phyloP scores from a whole-genome alignment of 53 echinoderm and acorn worm species.

The Zoroaster sp. region DNA sequence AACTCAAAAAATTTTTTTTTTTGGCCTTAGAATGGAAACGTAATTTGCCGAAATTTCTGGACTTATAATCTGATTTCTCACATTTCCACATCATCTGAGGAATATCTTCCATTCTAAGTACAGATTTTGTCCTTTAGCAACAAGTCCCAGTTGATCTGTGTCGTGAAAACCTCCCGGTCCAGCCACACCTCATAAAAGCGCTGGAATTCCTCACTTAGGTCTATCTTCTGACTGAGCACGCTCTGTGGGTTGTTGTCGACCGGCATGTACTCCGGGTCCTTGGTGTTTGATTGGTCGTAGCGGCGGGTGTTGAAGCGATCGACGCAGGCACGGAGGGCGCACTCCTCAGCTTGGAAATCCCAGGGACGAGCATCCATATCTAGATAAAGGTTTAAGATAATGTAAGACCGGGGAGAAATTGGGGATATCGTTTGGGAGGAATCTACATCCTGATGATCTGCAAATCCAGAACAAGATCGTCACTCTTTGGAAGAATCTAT shows the following conservation, averaged over 20 bases:
- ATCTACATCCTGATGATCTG: no score
- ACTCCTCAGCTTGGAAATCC: slow-evolving; percentile 99
- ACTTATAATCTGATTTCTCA: no score
- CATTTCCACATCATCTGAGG: no score
- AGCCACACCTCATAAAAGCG: slow-evolving; percentile 95
- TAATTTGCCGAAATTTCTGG: no score
- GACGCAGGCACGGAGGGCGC: slow-evolving; percentile 92
- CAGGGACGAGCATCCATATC: slow-evolving; percentile 99
- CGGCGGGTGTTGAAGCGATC: slow-evolving; percentile 93
- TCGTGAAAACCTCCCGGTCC: slow-evolving; percentile 95
- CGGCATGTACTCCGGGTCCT: slow-evolving; percentile 77
- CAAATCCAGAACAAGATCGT: no score
- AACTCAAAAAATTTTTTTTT: no score
- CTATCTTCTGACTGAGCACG: slow-evolving; percentile 86
- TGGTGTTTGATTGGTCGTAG: slow-evolving; percentile 66
- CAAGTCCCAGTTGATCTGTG: slow-evolving; percentile 96
- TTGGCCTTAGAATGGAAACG: no score
- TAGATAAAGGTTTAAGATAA: no score
- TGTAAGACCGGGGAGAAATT: no score
- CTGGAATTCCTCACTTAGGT: slow-evolving; percentile 91
- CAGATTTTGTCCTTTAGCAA: slow-evolving; percentile 87
- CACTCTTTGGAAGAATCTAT: no score
- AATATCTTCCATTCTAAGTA: slow-evolving; percentile 61
- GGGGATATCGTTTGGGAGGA: no score
- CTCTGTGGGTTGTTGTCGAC: slow-evolving; percentile 97